Evolutionary conservation across 1,140 invertebrate genomes (phyloP).

Genomic region (Meloidogyne hapla): DNA sequence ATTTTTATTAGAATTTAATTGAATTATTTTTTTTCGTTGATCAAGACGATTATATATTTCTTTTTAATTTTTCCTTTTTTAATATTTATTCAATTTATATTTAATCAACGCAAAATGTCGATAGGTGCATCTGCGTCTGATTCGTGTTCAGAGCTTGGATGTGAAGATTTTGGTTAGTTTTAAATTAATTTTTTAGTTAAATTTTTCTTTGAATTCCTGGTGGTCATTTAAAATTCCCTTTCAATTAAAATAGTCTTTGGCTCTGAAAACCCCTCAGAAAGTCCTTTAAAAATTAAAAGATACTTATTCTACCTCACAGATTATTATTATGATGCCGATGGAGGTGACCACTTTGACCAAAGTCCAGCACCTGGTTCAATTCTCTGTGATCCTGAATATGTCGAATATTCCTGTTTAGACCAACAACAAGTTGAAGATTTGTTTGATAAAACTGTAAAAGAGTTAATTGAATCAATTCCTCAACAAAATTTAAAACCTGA

Average conservation of each 20-base stretch:
- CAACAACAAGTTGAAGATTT: constrained; percentile 30
- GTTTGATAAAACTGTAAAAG: constrained; percentile 16
- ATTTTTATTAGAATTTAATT: constrained; percentile 6
- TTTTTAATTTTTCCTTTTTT: background rate
- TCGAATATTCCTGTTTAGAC: constrained; percentile 40
- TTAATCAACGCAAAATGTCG: background rate
- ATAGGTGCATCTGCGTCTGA: constrained; percentile 18
- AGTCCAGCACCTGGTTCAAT: constrained; percentile 30
- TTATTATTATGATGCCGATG: constrained; percentile 33
- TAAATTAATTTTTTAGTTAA: background rate
- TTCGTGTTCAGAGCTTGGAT: constrained; percentile 24
- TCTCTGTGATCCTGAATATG: constrained; percentile 38
- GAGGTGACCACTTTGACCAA: constrained; percentile 23
- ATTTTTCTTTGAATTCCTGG: background rate
- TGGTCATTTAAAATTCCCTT: too few relatives aligned
- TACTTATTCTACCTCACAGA: constrained; percentile 30
- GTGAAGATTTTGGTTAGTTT: constrained; percentile 4
- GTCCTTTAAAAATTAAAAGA: too few relatives aligned
- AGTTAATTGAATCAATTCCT: constrained; percentile 23
- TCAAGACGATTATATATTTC: background rate
- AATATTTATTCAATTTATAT: background rate
- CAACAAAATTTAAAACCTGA: constrained; percentile 33
- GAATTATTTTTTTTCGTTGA: background rate
- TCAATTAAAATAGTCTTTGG: too few relatives aligned
- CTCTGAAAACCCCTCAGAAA: too few relatives aligned